Evolutionary conservation across 30 jellyfish, hydroid and myxozoan genomes (phyloP), one percentile per base, ranked within the genome.

Genomic region (Catostylus mosaicus): DNA sequence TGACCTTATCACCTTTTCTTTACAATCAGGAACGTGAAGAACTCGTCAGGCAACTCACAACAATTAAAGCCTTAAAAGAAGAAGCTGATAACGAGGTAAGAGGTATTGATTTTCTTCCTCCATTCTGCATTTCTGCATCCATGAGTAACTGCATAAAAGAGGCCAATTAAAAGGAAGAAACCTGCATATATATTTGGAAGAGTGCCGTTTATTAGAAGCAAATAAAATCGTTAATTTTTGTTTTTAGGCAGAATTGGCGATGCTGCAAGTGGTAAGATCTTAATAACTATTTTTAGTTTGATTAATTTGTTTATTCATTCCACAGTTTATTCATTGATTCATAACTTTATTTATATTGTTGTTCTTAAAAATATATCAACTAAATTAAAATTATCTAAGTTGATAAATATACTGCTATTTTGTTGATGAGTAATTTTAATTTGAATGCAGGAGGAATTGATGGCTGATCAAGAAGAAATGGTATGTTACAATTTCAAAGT

Each of bases 381-480:
- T n/a, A n/a, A n/a, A n/a, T n/a, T n/a, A n/a, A n/a, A n/a, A n/a
- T n/a, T n/a, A n/a, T n/a, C n/a, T n/a, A n/a, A n/a, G n/a, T n/a
- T n/a, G n/a, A n/a, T n/a, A n/a, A n/a, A n/a, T n/a, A n/a, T n/a
- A n/a, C n/a, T n/a, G n/a, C n/a, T n/a, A n/a, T n/a, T n/a, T n/a
- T n/a, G n/a, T n/a, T n/a, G n/a, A n/a, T n/a, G n/a, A n/a, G n/a
- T n/a, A 72, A 18, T 40, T 40, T 30, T 64, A 0, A 35, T 78
- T 29, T 51, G 2, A 11, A 6, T 63, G 3, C 59, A 82, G 92
- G 92, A 82, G 73, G 92, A 82, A 31, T 45, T 82, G 26, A 50
- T 82, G 78, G 92, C 84, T 2, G 92, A 82, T 48, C 77, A 82
- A 48, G 92, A 82, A 36, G 92, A 82, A 32, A 52, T 82, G 78